Evolutionary conservation across 2,797 vertebrate species (phyloP).

Genomic region (Petrocephalus sullivani): DNA sequence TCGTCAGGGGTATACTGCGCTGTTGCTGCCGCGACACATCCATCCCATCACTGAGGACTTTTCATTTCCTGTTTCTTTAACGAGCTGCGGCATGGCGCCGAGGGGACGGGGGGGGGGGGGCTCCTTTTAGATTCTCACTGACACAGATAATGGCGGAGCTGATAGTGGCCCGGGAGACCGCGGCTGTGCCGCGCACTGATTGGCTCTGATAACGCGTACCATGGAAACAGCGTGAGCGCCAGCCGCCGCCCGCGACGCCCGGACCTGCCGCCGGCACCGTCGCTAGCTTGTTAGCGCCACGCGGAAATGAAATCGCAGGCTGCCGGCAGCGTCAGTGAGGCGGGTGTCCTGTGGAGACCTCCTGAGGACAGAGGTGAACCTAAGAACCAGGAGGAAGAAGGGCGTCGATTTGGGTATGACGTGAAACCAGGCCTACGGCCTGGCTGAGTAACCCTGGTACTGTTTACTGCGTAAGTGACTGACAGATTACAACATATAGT

Average conservation of each 20-base stretch:
- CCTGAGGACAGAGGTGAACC: neutral
- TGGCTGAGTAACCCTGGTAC: neutral
- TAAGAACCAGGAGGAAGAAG: neutral
- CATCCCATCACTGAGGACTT: conserved; percentile 74
- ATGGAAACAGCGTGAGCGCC: conserved; percentile 65
- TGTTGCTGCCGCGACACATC: conserved; percentile 61
- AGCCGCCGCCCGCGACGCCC: conserved; percentile 80
- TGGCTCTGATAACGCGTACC: conserved; percentile 81
- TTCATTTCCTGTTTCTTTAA: conserved; percentile 94
- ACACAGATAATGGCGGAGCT: conserved; percentile 88
- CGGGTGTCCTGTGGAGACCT: neutral
- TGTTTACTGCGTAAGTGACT: neutral
- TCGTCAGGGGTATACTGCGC: conserved; percentile 60
- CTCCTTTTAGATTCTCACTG: conserved; percentile 73
- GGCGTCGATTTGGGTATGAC: neutral
- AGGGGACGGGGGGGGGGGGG: conserved; percentile 45
- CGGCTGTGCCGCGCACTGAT: conserved; percentile 81
- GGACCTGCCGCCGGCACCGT: conserved; percentile 88
- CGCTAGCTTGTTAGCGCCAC: conserved; percentile 39
- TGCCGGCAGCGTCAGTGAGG: neutral
- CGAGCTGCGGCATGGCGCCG: conserved; percentile 67
- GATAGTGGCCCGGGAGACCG: conserved; percentile 94
- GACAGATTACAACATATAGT: neutral
- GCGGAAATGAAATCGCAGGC: neutral
- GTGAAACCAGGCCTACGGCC: neutral